Evolutionary conservation across 2,113 vertebrate genomes (phyloP), one percentile per base, ranked within the genome.

Genomic region (Crypturellus undulatus): DNA sequence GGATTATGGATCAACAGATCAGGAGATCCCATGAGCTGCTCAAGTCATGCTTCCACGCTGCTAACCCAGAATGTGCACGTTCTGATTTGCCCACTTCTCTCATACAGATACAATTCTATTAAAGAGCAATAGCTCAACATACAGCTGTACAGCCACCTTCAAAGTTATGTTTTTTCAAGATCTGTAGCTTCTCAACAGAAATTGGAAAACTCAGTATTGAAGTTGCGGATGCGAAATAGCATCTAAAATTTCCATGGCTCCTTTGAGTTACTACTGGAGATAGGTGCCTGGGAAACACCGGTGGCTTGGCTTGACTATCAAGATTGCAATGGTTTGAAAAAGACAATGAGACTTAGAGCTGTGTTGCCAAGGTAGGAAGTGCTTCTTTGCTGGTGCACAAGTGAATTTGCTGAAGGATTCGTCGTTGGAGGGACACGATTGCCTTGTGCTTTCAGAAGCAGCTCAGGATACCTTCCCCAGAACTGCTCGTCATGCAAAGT

Each of bases 361-460:
- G n/a, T 79, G 30, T 38, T 78, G 7, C 2, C 58, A 64, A 80
- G 56, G 32, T 51, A 68, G n/a, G 43, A 90, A 78, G 11, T 3
- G 15, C 26, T 79, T 85, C 1, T 1, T 52, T 92, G 62, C 81
- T 38, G 34, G 20, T 65, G 14, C 7, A 2, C 56, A 49, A 78
- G 26, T 59, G 87, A 89, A 85, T 90, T 89, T 90, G 32, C 20
- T 83, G 30, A 78, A 88, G 34, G 60, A 75, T 52, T 92, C 64
- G 86, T 95, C 72, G 75, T 86, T 88, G 36, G 60, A 91, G 76
- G 88, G 90, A 88, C 65, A 87, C 75, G 93, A 93, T 96, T 34
- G 3, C 69, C 32, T 49, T 86, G 96, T 34, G 38, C 58, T 92
- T 84, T 52, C 64, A 17, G 76, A 93, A 47, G 71, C 68, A 92